These are phyloP conservation scores for Lepus timidus DNA, from an alignment of 2,113 vertebrate species.

Conservation along the genomic window DNA sequence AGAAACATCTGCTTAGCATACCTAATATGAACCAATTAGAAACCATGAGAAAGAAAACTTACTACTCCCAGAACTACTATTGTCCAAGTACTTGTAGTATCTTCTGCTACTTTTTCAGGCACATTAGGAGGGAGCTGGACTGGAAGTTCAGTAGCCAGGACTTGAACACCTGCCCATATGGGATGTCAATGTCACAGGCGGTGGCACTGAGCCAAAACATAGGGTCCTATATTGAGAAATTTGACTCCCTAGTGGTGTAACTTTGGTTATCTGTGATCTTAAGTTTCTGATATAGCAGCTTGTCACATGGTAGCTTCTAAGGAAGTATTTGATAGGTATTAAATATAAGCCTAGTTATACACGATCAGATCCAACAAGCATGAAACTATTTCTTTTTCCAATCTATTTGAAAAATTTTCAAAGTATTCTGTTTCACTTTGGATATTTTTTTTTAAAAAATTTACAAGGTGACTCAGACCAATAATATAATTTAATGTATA, in stretches of 20 bases:
- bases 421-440: background rate
- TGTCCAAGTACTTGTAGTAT: too few species aligned
- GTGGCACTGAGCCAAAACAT: too few species aligned
- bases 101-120: too few species aligned
- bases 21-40: too few species aligned
- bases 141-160: too few species aligned
- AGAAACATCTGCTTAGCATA: background rate
- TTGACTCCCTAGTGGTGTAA: background rate
- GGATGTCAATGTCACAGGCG: too few species aligned
- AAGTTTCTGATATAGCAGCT: background rate
- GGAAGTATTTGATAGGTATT: background rate
- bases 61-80: too few species aligned
- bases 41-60: too few species aligned
- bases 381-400: background rate
- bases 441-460: constrained; percentile 39
- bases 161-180: too few species aligned
- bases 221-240: too few species aligned
- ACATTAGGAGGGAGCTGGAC: too few species aligned
- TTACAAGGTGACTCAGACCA: background rate
- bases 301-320: background rate
- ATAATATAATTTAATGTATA: constrained; percentile 7
- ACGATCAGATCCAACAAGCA: background rate
- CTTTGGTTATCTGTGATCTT: background rate
- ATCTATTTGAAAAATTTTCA: background rate
- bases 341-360: background rate